phyloP scores from a whole-genome alignment of 2,113 vertebrate species.

The Bubo scandiacus region DNA sequence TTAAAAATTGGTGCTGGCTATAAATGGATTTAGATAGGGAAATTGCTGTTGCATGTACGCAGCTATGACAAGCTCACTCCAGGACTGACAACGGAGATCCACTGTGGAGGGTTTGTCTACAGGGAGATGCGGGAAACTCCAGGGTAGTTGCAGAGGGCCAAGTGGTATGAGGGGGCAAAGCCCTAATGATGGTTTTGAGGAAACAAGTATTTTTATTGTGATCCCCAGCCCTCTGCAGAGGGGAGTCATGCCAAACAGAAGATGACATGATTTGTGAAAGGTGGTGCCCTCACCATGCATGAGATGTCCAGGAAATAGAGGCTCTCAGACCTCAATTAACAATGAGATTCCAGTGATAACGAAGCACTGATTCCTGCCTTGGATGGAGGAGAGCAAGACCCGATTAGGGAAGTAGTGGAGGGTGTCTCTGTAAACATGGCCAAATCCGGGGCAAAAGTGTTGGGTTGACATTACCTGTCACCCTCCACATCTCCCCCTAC shows the following conservation, averaged over 20 bases:
- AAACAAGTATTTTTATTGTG: neutral
- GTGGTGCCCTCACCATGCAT: conserved; percentile 53
- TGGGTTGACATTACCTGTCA: neutral
- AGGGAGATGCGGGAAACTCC: neutral
- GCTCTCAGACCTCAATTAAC: conserved; percentile 40
- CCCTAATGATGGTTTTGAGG: neutral
- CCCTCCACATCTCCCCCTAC: neutral
- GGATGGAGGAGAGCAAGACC: neutral
- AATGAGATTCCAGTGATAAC: conserved; percentile 38
- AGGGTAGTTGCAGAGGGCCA: neutral
- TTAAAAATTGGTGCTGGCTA: neutral
- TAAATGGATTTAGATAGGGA: neutral
- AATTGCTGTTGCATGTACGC: neutral
- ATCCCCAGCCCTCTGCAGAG: neutral
- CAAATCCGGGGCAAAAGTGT: neutral
- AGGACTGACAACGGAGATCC: neutral
- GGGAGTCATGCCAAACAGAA: neutral
- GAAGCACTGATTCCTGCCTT: neutral
- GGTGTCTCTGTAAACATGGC: conserved; percentile 22
- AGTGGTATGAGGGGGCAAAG: neutral
- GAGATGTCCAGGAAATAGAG: conserved; percentile 62
- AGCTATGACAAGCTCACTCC: neutral
- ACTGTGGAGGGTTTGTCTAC: neutral
- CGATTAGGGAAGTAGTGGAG: neutral
- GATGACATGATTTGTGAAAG: conserved; percentile 50